phyloP scores from a whole-genome alignment of 2,113 vertebrate genomes.

The Ivindomyrus marchei region DNA sequence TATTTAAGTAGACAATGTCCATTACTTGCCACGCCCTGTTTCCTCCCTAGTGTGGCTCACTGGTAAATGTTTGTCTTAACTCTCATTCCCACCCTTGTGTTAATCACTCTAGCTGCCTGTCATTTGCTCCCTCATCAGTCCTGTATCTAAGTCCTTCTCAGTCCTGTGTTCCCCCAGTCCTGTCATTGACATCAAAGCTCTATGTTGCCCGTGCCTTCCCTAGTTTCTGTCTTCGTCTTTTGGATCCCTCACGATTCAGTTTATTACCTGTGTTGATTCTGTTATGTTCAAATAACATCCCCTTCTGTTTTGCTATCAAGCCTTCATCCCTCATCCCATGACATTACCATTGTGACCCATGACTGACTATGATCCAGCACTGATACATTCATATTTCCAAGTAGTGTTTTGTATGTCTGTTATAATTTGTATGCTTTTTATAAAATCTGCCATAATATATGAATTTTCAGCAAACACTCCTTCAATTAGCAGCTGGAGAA shows the following conservation, averaged over 20 bases:
- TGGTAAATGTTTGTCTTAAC: neutral
- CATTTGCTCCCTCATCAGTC: neutral
- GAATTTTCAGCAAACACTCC: no score
- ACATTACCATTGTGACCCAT: neutral
- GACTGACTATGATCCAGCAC: neutral
- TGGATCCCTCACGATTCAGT: no score
- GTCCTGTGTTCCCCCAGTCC: neutral
- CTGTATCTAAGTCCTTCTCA: neutral
- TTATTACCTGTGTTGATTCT: no score
- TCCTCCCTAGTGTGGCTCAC: neutral
- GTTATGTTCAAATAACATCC: no score
- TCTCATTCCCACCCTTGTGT: neutral
- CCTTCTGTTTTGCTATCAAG: no score
- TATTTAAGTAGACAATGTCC: neutral
- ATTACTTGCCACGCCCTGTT: neutral
- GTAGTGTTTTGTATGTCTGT: neutral
- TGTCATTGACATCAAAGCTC: neutral
- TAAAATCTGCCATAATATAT: no score
- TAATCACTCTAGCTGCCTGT: neutral
- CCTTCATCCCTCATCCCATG: no score
- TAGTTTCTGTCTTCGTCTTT: no score
- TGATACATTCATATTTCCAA: neutral
- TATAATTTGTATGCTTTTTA: neutral
- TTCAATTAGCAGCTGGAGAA: no score
- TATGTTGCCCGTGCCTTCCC: no score